A percentile compares a stretch with the other conserved stretches of the same genome.
phyloP scores from a whole-genome alignment of 2,888 invertebrate genomes.

The Antheraea assamensis region DNA sequence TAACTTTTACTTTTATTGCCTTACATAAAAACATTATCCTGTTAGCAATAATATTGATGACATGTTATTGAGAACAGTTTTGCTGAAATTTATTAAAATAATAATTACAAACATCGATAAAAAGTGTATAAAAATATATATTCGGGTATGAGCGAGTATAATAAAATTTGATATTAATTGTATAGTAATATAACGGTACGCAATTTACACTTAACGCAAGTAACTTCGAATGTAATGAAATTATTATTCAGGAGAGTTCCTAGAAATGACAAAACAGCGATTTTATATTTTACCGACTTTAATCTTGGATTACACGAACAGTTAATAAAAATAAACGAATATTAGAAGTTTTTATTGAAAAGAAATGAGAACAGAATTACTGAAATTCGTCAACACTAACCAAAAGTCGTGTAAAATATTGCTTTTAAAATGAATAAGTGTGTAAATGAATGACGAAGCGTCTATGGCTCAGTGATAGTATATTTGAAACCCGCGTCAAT shows the following conservation, averaged over 20 bases:
- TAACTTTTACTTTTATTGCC: too few relatives aligned
- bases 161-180: not conserved
- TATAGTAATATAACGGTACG: not conserved
- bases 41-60: too few relatives aligned
- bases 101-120: not conserved
- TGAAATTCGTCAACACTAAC: too few relatives aligned
- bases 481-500: too few relatives aligned
- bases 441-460: too few relatives aligned
- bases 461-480: too few relatives aligned
- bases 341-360: too few relatives aligned
- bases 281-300: not conserved
- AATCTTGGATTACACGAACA: not conserved
- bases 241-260: not conserved
- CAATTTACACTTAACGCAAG: not conserved
- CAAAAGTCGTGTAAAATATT: too few relatives aligned
- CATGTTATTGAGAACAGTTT: too few relatives aligned
- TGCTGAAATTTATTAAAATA: not conserved
- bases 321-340: not conserved
- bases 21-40: too few relatives aligned
- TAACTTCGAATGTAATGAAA: not conserved
- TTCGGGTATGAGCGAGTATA: not conserved
- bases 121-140: not conserved
- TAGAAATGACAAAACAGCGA: not conserved
- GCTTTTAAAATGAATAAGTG: too few relatives aligned
- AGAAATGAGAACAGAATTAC: too few relatives aligned